phyloP scores from a whole-genome alignment of 2,797 vertebrate genomes.

The Channa striata region DNA sequence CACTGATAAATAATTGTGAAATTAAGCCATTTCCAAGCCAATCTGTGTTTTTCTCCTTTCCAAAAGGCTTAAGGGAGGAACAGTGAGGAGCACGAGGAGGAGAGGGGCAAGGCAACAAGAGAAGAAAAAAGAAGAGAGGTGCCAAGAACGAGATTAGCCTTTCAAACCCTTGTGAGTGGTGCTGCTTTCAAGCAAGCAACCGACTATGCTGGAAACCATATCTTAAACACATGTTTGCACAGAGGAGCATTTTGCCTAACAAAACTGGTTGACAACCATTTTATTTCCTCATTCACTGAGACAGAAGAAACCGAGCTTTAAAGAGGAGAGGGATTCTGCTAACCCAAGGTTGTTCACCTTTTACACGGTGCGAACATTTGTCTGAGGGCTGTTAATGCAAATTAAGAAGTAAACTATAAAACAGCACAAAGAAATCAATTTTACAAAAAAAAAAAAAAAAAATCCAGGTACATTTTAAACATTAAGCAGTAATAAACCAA shows the following conservation, averaged over 20 bases:
- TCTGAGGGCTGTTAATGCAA: not conserved
- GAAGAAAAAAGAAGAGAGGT: conserved; percentile 46
- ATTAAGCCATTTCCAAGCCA: conserved; percentile 40
- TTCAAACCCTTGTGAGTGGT: conserved; percentile 57
- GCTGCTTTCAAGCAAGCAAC: conserved; percentile 55
- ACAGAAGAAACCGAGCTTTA: conserved; percentile 8
- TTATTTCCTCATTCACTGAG: conserved; percentile 27
- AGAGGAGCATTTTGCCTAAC: conserved; percentile 54
- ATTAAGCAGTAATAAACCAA: conserved; percentile 36
- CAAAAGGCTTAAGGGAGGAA: conserved; percentile 39
- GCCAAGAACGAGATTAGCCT: conserved; percentile 73
- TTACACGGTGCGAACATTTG: not conserved
- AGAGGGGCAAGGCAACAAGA: conserved; percentile 29
- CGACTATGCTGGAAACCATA: conserved; percentile 54
- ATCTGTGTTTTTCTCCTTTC: conserved; percentile 32
- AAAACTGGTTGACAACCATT: conserved; percentile 42
- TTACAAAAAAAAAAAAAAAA: too few species aligned
- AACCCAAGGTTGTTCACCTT: not conserved
- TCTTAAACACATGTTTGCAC: conserved; percentile 63
- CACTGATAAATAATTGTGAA: too few species aligned
- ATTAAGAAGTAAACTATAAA: not conserved
- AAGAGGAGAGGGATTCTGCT: not conserved
- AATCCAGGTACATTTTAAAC: conserved; percentile 44
- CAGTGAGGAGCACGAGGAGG: conserved; percentile 39
- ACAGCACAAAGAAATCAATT: too few species aligned